Conservation (phyloP, 2,888 invertebrate species). For the Euplagia quadripunctaria region DNA sequence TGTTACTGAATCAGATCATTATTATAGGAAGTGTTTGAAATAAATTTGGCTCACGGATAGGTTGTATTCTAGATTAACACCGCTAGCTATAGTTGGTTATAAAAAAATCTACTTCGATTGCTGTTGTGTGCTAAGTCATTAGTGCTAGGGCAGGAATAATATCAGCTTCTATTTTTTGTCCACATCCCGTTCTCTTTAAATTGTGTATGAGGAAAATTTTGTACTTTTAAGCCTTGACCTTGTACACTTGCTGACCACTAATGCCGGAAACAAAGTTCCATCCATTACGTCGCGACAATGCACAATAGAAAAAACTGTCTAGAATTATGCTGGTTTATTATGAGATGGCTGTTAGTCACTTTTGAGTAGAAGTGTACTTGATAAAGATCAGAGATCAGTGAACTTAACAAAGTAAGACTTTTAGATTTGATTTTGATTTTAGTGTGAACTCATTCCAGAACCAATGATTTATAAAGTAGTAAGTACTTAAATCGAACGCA, state of each 20-base stretch:
- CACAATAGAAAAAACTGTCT: slow-evolving; percentile 34
- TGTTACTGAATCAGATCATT: too few relatives aligned
- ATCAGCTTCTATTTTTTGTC: not conserved
- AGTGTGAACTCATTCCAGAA: not conserved
- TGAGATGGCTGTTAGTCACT: not conserved
- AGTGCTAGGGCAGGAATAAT: not conserved
- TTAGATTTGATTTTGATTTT: not conserved
- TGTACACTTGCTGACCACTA: slow-evolving; percentile 39
- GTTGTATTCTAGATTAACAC: too few relatives aligned
- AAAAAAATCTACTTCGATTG: not conserved
- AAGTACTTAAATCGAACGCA: too few relatives aligned
- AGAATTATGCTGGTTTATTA: slow-evolving; percentile 35
- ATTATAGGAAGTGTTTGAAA: too few relatives aligned
- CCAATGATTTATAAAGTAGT: too few relatives aligned
- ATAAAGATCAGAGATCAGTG: too few relatives aligned
- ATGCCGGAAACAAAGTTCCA: slow-evolving; percentile 45
- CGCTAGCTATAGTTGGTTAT: too few relatives aligned
- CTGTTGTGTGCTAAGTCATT: not conserved
- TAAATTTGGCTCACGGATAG: too few relatives aligned
- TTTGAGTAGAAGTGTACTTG: slow-evolving; percentile 8
- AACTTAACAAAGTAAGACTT: not conserved
- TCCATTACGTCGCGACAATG: slow-evolving; percentile 34
- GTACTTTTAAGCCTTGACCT: slow-evolving; percentile 26
- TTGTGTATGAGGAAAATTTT: slow-evolving; percentile 11
- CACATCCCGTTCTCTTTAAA: slow-evolving; percentile 12